Conservation (phyloP, 2,113 vertebrate species). For the Python bivittatus region DNA sequence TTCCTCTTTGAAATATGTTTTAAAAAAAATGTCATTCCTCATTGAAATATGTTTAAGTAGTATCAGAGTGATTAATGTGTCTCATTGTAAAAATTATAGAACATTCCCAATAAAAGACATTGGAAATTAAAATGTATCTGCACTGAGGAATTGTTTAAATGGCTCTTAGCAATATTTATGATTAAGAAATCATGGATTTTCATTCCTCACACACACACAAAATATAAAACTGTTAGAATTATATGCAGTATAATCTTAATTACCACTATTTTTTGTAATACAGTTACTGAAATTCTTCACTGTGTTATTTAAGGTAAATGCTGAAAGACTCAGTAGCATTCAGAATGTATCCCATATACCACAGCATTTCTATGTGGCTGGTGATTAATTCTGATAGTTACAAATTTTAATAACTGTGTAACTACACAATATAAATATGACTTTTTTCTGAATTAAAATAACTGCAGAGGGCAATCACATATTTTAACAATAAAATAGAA, state of each 20-base stretch:
- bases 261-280: conserved; percentile 51
- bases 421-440: not conserved
- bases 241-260: conserved; percentile 24
- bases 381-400: conserved; percentile 48
- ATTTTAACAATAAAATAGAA: not conserved
- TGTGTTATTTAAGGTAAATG: conserved; percentile 44
- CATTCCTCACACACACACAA: conserved; percentile 29
- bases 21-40: conserved; percentile 70
- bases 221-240: conserved; percentile 48
- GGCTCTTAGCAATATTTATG: conserved; percentile 59
- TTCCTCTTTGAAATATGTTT: conserved; percentile 48
- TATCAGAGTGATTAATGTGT: conserved; percentile 70
- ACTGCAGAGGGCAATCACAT: not conserved
- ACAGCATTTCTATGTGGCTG: conserved; percentile 24
- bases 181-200: conserved; percentile 59
- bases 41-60: conserved; percentile 65
- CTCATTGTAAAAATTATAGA: conserved; percentile 74
- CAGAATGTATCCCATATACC: conserved; percentile 44
- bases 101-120: conserved; percentile 76
- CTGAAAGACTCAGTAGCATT: conserved; percentile 54
- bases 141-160: conserved; percentile 67
- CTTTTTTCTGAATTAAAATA: conserved; percentile 30
- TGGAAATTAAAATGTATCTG: conserved; percentile 69
- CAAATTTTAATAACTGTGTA: conserved; percentile 41
- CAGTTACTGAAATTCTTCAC: conserved; percentile 40